Base-by-base conservation (phyloP, 2,113 vertebrate species). In the Sinocyclocheilus rhinocerous region DNA sequence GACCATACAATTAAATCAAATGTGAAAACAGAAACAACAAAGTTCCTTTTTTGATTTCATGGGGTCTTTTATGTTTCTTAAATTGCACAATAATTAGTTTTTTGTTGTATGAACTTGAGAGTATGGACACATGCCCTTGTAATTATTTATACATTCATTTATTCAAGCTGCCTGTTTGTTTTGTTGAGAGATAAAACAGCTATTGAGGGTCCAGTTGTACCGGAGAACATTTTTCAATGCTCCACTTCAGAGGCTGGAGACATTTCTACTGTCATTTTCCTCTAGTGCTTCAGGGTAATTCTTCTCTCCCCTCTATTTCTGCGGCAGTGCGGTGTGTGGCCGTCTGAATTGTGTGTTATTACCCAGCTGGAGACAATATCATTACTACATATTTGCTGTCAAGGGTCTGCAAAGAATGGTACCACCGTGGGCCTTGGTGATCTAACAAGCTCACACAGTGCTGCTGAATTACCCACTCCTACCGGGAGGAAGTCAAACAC, bases 301-400 rank as follows among this genome's bases (percentile, higher is more conserved):
- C 93, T 94, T 94, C 93, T 94, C 80, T 94, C 90, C 93, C 91
- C 91, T 94, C 91, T 90, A 93, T 94, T 92, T 94, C 91, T 87
- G 84, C 86, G 36, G 83, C 87, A 92, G 90, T 94, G 92, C 94
- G 92, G 93, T 93, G 92, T 95, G 93, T 94, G 93, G 94, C 94
- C 89, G 93, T 87, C 93, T 93, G 95, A 95, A 95, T 96, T 95
- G 95, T 95, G 94, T 95, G 95, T 95, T 96, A 96, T 96, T 96
- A 96, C 95, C 94, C 95, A 95, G 95, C 94, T 94, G 95, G 95
- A 96, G 94, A 96, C 95, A 96, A 96, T 96, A 95, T 96, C 95
- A 95, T 95, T 96, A 95, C 95, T 94, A 93, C 95, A 95, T 96
- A 96, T 95, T 96, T 95, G 94, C 95, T 95, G 94, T 96, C 95